A percentile compares a stretch with the other conserved stretches of the same genome.
Evolutionary conservation across 2,797 vertebrate genomes (phyloP).

Genomic region (Chiloscyllium punctatum): DNA sequence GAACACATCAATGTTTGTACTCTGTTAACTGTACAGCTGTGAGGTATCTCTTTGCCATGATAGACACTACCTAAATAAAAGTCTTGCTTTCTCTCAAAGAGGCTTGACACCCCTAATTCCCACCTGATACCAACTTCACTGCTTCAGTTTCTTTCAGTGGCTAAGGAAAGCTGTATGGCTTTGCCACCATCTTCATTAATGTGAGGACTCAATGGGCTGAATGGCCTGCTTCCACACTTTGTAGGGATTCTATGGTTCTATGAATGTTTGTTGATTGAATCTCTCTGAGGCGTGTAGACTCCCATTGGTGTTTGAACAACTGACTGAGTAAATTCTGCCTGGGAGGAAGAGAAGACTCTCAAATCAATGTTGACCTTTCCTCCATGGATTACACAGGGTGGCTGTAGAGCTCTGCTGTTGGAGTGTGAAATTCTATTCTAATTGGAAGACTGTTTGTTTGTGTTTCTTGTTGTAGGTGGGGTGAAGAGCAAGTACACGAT

Average conservation of each 20-base stretch:
- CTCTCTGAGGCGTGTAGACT: not conserved
- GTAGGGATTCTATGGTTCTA: too few species aligned
- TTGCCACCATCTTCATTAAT: not conserved
- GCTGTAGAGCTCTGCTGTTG: not conserved
- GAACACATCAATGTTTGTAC: not conserved
- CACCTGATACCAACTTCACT: not conserved
- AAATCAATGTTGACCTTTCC: not conserved
- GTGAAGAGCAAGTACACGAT: conserved; percentile 69
- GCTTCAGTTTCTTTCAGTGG: not conserved
- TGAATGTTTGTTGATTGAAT: too few species aligned
- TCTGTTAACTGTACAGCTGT: not conserved
- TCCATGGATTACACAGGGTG: not conserved
- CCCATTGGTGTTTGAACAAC: not conserved
- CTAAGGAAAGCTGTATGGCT: not conserved
- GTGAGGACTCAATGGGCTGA: not conserved
- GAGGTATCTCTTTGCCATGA: not conserved
- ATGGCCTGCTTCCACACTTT: too few species aligned
- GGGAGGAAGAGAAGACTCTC: not conserved
- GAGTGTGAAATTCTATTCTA: not conserved
- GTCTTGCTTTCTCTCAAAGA: not conserved
- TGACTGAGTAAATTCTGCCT: not conserved
- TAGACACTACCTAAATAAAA: not conserved
- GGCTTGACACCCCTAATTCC: not conserved
- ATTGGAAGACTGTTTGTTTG: not conserved
- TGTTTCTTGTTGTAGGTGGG: conserved; percentile 70